Percentiles rank a stretch among this genome's conserved stretches.
Conservation (phyloP, 2,888 invertebrate species). For the Syrphus vitripennis region DNA sequence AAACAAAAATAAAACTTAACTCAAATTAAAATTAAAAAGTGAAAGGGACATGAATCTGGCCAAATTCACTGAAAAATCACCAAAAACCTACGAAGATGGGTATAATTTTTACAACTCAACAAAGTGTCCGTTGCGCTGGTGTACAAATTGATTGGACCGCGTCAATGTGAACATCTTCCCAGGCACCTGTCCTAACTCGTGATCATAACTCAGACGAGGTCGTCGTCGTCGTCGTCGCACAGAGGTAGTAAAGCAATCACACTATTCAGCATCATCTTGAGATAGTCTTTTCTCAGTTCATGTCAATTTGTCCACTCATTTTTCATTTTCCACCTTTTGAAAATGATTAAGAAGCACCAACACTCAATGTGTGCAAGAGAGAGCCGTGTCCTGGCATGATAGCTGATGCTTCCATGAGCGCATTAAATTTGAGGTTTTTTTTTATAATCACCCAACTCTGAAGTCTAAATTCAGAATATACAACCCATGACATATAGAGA, state of each 20-base stretch:
- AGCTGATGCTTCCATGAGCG: background rate
- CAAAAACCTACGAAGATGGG: background rate
- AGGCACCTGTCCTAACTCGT: conserved; percentile 68
- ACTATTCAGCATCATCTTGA: conserved; percentile 15
- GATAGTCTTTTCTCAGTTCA: conserved; percentile 35
- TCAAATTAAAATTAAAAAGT: conserved; percentile 29
- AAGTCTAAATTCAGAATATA: conserved; percentile 38
- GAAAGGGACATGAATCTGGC: conserved; percentile 40
- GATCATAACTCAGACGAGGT: conserved; percentile 56
- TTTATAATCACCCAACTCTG: conserved; percentile 49
- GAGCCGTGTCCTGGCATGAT: conserved; percentile 41
- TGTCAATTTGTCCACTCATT: conserved; percentile 71
- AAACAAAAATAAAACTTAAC: background rate
- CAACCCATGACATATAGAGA: conserved; percentile 19
- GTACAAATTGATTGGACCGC: conserved; percentile 55
- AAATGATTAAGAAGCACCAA: conserved; percentile 60
- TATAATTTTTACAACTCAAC: background rate
- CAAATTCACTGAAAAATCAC: conserved; percentile 10
- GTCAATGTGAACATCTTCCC: conserved; percentile 62
- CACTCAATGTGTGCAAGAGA: background rate
- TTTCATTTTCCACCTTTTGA: conserved; percentile 67
- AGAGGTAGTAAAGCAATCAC: conserved; percentile 16
- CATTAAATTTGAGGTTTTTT: background rate
- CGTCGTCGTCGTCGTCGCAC: too few species aligned
- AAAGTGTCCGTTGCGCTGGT: conserved; percentile 2